phyloP scores from a whole-genome alignment of 2,888 invertebrate genomes.

The Lithophane leautieri region DNA sequence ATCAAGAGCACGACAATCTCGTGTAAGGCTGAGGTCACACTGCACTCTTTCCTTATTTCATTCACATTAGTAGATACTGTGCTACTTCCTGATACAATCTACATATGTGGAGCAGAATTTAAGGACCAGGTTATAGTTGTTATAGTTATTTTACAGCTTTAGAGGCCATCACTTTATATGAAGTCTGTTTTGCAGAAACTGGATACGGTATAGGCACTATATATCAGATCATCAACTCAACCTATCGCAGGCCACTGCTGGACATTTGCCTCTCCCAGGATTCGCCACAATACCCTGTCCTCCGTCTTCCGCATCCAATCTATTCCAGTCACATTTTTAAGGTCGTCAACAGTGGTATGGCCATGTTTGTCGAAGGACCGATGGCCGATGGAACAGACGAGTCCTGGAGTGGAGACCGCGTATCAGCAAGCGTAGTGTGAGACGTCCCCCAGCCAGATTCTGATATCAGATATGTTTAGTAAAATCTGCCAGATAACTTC shows the following conservation, averaged over 20 bases:
- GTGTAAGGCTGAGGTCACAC: slow-evolving; percentile 51
- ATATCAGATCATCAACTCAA: background rate
- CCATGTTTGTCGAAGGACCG: background rate
- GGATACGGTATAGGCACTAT: background rate
- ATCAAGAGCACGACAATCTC: slow-evolving; percentile 40
- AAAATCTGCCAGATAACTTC: background rate
- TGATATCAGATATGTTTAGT: background rate
- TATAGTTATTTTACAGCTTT: background rate
- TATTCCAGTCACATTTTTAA: background rate
- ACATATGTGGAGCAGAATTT: slow-evolving; percentile 32
- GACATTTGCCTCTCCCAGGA: background rate
- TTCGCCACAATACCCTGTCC: background rate
- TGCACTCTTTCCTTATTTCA: slow-evolving; percentile 58
- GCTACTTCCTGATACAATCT: slow-evolving; percentile 51
- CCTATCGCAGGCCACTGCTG: background rate
- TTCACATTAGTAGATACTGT: slow-evolving; percentile 9
- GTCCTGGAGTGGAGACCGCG: background rate
- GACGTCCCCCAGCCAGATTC: background rate
- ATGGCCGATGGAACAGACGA: background rate
- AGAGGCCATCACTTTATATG: background rate
- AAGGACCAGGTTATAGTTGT: background rate
- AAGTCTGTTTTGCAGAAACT: background rate
- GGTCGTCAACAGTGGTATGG: background rate
- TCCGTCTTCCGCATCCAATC: background rate
- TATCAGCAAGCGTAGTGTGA: background rate